These are phyloP conservation scores for Habroteleia sp. DNA, from an alignment of 2,888 invertebrate genomes.

Conservation along the genomic window DNA sequence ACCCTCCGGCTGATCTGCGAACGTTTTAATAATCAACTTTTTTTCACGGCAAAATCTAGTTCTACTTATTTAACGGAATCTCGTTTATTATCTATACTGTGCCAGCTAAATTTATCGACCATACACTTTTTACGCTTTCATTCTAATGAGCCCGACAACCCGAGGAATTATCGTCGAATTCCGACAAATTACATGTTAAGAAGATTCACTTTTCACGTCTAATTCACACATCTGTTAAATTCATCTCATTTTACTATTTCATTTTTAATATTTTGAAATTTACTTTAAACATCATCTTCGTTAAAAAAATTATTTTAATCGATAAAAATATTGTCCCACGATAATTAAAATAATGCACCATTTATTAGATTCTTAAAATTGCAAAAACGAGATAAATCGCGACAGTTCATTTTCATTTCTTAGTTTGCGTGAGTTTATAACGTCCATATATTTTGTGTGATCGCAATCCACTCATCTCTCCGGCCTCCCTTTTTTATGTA, in stretches of 20 bases:
- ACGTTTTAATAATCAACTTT: slow-evolving; percentile 63
- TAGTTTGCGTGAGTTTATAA: slow-evolving; percentile 28
- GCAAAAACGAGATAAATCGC: slow-evolving; percentile 15
- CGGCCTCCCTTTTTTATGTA: slow-evolving; percentile 53
- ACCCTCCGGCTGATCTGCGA: slow-evolving; percentile 62
- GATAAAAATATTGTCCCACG: slow-evolving; percentile 28
- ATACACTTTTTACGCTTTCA: slow-evolving; percentile 24
- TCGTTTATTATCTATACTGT: slow-evolving; percentile 53
- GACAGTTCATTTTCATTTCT: slow-evolving; percentile 26
- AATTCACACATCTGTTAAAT: slow-evolving; percentile 25
- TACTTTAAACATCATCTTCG: neutral
- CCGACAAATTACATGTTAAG: slow-evolving; percentile 40
- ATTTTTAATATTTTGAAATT: too few species aligned
- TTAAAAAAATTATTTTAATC: too few species aligned
- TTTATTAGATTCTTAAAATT: slow-evolving; percentile 35
- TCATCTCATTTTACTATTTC: slow-evolving; percentile 19
- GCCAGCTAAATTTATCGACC: slow-evolving; percentile 43
- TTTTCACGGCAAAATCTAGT: slow-evolving; percentile 51
- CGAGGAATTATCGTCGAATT: slow-evolving; percentile 33
- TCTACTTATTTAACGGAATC: slow-evolving; percentile 51
- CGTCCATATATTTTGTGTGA: slow-evolving; percentile 44
- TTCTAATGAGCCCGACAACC: slow-evolving; percentile 37
- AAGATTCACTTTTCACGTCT: slow-evolving; percentile 13
- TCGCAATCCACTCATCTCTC: slow-evolving; percentile 58
- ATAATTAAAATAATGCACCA: slow-evolving; percentile 47